Evolutionary conservation across 1,140 invertebrate genomes (phyloP), one percentile per base, ranked within the genome.

Genomic region (Melanaphis sacchari): DNA sequence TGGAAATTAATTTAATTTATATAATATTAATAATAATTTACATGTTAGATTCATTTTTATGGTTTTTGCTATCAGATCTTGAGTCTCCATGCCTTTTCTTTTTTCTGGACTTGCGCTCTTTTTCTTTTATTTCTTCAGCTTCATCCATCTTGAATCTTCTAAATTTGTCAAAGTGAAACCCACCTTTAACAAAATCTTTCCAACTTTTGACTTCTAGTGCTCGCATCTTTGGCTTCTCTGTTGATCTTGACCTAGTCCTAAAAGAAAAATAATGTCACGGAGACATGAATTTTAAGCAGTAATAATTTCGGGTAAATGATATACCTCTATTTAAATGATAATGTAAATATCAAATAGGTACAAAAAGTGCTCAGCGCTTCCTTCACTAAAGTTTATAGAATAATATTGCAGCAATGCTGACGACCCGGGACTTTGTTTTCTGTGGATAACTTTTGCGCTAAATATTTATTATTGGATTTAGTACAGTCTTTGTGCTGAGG

Each of bases 301-400:
- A 85, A 93, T 84, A 84, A 85, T 84, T 84, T 84, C 91, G 76
- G 91, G 91, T 93, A 93, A 93, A 54, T 93, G 81, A 93, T 93
- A 93, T 93, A 93, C 91, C 91, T 93, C 91, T 84, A 93, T 93
- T 93, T 52, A 84, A 84, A 93, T 84, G 91, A 93, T 93, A 93
- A 93, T 40, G 91, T 85, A 84, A 93, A 93, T 93, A 93, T 93
- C 91, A 93, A 93, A 93, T 93, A 93, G 91, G 91, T 93, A 93
- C 91, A 93, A 93, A 93, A 93, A 93, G 91, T 93, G 76, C 76
- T 85, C 91, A 93, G 91, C 76, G 91, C 81, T 92, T 93, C 91
- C 91, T 93, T 93, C 91, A 84, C 81, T 93, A 93, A 90, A 93
- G 81, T 85, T 85, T 93, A 92, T 92, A 92, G 36, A 92, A 43